Base-by-base conservation (phyloP, 2,888 invertebrate genomes). In the Sphaerophoria rueppellii region DNA sequence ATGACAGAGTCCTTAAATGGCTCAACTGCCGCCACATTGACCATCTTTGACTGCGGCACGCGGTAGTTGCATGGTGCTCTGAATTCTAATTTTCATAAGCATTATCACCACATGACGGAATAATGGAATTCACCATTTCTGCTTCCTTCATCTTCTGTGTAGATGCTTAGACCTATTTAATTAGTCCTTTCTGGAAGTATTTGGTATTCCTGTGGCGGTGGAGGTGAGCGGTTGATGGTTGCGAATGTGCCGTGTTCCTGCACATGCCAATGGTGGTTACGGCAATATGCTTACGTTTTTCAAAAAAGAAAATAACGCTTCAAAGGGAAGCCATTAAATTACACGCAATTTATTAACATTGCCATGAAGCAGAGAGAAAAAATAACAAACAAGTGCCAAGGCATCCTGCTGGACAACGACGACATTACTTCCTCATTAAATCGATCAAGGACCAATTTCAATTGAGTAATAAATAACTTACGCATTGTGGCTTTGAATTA, bases 71-170 rank as follows among this genome's bases (percentile, higher is more conserved):
- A 24, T 24, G 24, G 24, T 24, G 71, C 65, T 74, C 34, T 57
- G 35, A 55, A 83, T 72, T 75, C 67, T 37, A 55, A 83, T 75
- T 80, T 80, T 76, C 75, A 61, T 69, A 70, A 75, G 37, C 65
- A 83, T 76, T 80, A 72, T 80, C 83, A 67, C 83, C 75, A 72
- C 80, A 80, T 83, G 83, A 63, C 75, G 48, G 72, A 37, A 61
- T 80, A 83, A 83, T 83, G 61, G 52, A 72, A 83, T 74, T 79
- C 37, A 24, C 24, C 1, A 24, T 24, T 24, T 24, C 9, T 16
- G 55, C 32, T 65, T 69, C n/a, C 6, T 9, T 40, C 11, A 12
- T 32, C n/a, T 6, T 11, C 24, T 24, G 6, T 14, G 4, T 7
- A 34, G 7, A 12, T 4, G 6, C 16, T 5, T 0, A 40, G 43